Base-by-base conservation (phyloP, 2,888 invertebrate species). In the Conops quadrifasciatus region DNA sequence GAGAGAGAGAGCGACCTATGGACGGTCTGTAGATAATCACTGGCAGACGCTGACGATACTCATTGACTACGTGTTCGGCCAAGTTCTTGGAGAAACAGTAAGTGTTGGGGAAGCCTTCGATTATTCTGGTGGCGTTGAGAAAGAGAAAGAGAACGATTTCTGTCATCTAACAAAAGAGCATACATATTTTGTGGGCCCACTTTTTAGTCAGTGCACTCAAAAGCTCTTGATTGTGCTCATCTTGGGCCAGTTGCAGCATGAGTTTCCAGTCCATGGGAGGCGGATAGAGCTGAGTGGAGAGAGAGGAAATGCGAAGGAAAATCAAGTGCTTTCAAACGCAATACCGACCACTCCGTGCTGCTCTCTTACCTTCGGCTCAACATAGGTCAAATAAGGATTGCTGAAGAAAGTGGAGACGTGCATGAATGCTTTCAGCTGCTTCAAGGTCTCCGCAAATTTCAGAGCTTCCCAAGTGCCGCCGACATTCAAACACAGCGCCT, bases 1-100 rank as follows among this genome's bases (percentile, higher is more conserved):
- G n/a, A n/a, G n/a, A n/a, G n/a, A n/a, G n/a, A n/a, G n/a, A n/a
- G 53, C 16, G 62, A 84, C 96, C 94, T 78, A 97, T 95, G 0
- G 96, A 96, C 0, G 97, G 97, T 67, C 97, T 88, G 74, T 93
- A 90, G 75, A 97, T 92, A 28, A 92, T 89, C 0, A 91, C 85
- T 0, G 96, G 95, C 26, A 97, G 82, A 24, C 88, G 84, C 0
- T 88, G 87, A 16, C 80, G 85, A 66, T 91, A 90, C 67, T 94
- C 93, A 28, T 89, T 87, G 0, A 96, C 88, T 11, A 94, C 88
- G 67, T 92, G 90, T 78, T 97, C 97, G 0, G 94, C 94, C 74
- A 97, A 81, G 73, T 93, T 92, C 83, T 98, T 97, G 0, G 95
- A 93, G 81, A 94, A 95, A 0, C 94, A 93, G 81, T 97, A 98